Percentiles rank a stretch among this genome's conserved stretches.
These are phyloP conservation scores for Drosophila planitibia DNA, from an alignment of 2,888 invertebrate genomes.

Conservation along the genomic window DNA sequence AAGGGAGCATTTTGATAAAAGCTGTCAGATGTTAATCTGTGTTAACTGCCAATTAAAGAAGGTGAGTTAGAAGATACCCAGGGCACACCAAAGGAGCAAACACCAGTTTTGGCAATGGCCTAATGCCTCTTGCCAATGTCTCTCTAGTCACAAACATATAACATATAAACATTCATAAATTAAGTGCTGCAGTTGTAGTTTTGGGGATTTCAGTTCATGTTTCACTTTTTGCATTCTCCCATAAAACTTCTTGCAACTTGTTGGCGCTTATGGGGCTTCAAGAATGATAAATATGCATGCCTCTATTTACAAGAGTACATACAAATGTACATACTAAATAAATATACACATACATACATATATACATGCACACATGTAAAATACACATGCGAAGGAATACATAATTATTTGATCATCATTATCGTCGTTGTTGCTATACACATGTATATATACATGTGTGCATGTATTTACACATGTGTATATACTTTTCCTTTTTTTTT, in stretches of 20 bases:
- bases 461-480: constrained; percentile 18
- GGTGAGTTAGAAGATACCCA: not conserved
- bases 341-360: constrained; percentile 2
- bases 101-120: not conserved
- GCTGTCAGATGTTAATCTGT: not conserved
- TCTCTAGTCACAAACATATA: not conserved
- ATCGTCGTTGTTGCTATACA: not conserved
- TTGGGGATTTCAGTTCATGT: not conserved
- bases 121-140: not conserved
- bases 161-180: not conserved
- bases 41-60: not conserved
- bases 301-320: constrained; percentile 17
- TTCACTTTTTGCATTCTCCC: not conserved
- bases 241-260: constrained; percentile 3
- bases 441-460: not conserved
- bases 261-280: constrained; percentile 7
- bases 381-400: constrained; percentile 13
- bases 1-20: not conserved
- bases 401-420: not conserved
- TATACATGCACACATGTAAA: not conserved
- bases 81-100: not conserved
- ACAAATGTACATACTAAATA: constrained; percentile 3
- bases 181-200: not conserved
- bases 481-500: constrained; percentile 71
- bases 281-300: not conserved